Evolutionary conservation across 2,113 vertebrate genomes (phyloP).

Genomic region (Neolamprologus variostigma): DNA sequence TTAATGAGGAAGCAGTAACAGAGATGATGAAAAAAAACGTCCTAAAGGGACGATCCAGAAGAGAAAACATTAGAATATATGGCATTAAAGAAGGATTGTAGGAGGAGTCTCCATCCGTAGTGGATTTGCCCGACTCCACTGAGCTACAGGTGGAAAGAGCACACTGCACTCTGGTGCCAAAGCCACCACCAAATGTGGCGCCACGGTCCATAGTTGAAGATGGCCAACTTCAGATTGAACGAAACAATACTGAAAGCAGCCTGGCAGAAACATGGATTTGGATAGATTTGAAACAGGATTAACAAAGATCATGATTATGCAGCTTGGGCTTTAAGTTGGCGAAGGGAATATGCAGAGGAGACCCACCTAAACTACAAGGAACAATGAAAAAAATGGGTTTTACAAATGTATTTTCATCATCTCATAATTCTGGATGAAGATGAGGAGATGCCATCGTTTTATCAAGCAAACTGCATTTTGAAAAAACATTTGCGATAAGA

Average conservation of each 20-base stretch:
- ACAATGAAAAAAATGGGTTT: neutral
- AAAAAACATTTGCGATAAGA: neutral
- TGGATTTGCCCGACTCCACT: neutral
- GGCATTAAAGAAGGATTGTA: neutral
- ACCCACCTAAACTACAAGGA: neutral
- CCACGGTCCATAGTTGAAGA: neutral
- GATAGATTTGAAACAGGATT: accelerated
- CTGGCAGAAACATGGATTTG: neutral
- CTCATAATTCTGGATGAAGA: neutral
- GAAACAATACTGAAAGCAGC: neutral
- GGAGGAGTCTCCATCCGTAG: neutral
- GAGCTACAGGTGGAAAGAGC: neutral
- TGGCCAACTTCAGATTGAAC: neutral
- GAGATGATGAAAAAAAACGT: accelerated
- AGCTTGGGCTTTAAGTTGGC: neutral
- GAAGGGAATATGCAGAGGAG: neutral
- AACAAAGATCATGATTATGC: neutral
- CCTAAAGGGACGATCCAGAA: neutral
- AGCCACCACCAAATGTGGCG: neutral
- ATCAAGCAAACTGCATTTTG: neutral
- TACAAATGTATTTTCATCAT: neutral
- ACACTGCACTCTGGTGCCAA: neutral
- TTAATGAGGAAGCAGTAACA: neutral
- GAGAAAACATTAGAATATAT: neutral
- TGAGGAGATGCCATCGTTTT: neutral